A percentile compares a stretch with the other conserved stretches of the same genome.
These are phyloP conservation scores for Pasiphila rectangulata DNA, from an alignment of 2,888 invertebrate genomes.

Conservation along the genomic window DNA sequence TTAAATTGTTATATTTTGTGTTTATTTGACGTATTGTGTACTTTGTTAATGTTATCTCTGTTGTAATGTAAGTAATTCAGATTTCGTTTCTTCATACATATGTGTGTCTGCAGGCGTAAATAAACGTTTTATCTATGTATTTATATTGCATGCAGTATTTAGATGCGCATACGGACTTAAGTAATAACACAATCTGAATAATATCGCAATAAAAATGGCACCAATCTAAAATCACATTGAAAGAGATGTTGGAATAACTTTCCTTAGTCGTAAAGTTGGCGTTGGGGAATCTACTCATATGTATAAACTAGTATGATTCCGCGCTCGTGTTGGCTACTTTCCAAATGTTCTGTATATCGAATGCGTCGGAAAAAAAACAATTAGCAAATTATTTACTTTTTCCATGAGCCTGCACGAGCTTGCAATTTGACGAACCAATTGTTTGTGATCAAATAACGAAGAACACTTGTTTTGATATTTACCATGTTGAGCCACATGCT, in stretches of 20 bases:
- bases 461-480: too few relatives aligned
- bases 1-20: too few relatives aligned
- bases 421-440: too few relatives aligned
- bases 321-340: slow-evolving; percentile 53
- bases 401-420: slow-evolving; percentile 28
- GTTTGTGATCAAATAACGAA: too few relatives aligned
- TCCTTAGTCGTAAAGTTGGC: slow-evolving; percentile 62
- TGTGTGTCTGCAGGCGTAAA: too few relatives aligned
- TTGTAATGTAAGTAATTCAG: too few relatives aligned
- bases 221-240: slow-evolving; percentile 54
- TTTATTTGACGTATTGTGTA: too few relatives aligned
- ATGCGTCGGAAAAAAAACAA: slow-evolving; percentile 37
- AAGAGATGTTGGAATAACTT: slow-evolving; percentile 59
- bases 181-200: slow-evolving; percentile 47
- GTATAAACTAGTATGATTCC: slow-evolving; percentile 50
- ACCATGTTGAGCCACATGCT: too few relatives aligned
- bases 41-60: too few relatives aligned
- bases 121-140: too few relatives aligned
- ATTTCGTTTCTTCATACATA: too few relatives aligned
- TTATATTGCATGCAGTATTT: slow-evolving; percentile 15
- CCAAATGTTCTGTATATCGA: slow-evolving; percentile 54
- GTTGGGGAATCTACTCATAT: slow-evolving; percentile 40
- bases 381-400: slow-evolving; percentile 46
- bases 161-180: slow-evolving; percentile 35
- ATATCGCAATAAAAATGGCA: slow-evolving; percentile 50